Evolutionary conservation across 2,888 invertebrate species (phyloP).

Genomic region (Tipula confusa): DNA sequence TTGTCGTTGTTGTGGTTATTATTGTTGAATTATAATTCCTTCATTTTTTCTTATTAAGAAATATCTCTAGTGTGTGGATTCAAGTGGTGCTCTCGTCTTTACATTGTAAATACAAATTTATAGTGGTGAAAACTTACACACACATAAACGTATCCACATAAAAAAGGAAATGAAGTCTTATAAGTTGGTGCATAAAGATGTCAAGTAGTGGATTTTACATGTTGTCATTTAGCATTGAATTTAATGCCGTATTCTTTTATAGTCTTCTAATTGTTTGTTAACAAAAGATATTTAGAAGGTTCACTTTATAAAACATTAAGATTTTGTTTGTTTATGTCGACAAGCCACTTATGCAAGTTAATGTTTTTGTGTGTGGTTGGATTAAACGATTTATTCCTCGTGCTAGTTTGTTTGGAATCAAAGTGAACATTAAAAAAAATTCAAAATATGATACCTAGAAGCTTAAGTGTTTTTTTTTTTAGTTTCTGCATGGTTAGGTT

Average conservation of each 20-base stretch:
- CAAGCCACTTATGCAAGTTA: background rate
- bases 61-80: background rate
- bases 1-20: no score
- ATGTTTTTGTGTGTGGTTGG: background rate
- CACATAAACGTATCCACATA: background rate
- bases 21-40: background rate
- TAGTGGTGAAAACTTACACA: background rate
- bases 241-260: background rate
- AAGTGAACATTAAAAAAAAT: no score
- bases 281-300: background rate
- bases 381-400: background rate
- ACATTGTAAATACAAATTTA: background rate
- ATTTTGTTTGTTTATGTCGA: background rate
- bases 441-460: no score
- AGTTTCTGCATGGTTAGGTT: no score
- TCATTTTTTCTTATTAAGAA: background rate
- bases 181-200: conserved; percentile 1
- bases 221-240: background rate
- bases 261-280: background rate
- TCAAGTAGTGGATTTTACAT: background rate
- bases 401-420: background rate
- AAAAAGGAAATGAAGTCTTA: background rate
- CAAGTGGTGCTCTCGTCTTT: background rate
- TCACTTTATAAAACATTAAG: background rate
- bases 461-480: no score